These are phyloP conservation scores for Dolichomitus sp. DNA, from an alignment of 2,888 invertebrate species.

Conservation along the genomic window DNA sequence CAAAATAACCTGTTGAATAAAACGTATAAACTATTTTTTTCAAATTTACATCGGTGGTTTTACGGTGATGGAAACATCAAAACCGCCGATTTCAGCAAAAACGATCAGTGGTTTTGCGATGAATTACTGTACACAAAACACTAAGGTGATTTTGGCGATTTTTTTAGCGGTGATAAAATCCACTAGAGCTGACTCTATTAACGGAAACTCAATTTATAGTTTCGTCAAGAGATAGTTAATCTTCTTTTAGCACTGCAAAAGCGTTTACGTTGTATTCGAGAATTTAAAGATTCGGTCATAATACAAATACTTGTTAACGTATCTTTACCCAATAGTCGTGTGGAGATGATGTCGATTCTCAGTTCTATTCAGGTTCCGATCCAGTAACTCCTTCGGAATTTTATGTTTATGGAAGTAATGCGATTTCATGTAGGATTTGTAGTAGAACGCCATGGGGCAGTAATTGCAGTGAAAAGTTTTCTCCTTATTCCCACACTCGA, in stretches of 20 bases:
- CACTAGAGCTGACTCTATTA: no score
- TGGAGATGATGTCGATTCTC: neutral
- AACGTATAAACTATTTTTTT: no score
- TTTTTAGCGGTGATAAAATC: no score
- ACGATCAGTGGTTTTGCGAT: no score
- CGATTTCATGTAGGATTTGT: slow-evolving; percentile 83
- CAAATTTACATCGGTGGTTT: no score
- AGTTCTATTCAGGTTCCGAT: slow-evolving; percentile 17
- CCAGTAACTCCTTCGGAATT: neutral
- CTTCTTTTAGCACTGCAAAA: no score
- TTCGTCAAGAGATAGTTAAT: neutral
- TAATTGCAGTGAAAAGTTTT: slow-evolving; percentile 82
- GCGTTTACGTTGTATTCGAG: neutral
- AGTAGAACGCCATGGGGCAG: slow-evolving; percentile 85
- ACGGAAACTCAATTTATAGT: neutral
- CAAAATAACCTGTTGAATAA: no score
- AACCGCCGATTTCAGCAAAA: no score
- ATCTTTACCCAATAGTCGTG: neutral
- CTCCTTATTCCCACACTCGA: slow-evolving; percentile 77
- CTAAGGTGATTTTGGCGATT: no score
- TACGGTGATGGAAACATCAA: no score
- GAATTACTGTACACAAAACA: no score
- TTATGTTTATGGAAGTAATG: slow-evolving; percentile 78
- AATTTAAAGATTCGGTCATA: neutral
- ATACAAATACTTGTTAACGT: neutral